Evolutionary conservation across 2,797 vertebrate genomes (phyloP).

Genomic region (Myioborus miniatus): DNA sequence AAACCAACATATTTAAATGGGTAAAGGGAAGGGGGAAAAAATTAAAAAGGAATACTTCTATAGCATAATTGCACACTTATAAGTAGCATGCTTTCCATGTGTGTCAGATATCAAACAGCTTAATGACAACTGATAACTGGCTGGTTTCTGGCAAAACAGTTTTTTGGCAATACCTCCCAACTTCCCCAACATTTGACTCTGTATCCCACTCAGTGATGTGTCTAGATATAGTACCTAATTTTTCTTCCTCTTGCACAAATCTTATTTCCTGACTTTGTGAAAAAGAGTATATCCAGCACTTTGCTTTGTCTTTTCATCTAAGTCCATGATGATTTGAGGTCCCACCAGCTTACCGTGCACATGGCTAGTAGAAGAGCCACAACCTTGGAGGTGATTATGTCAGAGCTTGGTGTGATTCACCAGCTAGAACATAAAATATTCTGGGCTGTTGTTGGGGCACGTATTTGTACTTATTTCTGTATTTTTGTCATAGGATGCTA

Average conservation of each 20-base stretch:
- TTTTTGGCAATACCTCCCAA: neutral
- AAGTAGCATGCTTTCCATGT: conserved; percentile 44
- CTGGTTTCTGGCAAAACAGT: conserved; percentile 34
- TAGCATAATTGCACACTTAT: conserved; percentile 11
- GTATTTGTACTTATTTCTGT: rapidly evolving
- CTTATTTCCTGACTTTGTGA: neutral
- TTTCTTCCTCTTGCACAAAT: neutral
- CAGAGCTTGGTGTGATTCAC: neutral
- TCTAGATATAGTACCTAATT: neutral
- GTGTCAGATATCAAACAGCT: conserved; percentile 41
- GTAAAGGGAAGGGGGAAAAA: neutral
- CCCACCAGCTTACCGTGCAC: neutral
- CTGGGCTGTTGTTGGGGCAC: neutral
- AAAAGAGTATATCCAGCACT: neutral
- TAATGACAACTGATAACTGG: conserved; percentile 67
- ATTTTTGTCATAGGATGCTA: neutral
- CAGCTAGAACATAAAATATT: neutral
- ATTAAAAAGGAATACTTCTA: neutral
- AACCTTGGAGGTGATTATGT: neutral
- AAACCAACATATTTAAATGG: neutral
- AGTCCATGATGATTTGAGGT: neutral
- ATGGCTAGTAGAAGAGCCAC: neutral
- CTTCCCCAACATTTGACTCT: neutral
- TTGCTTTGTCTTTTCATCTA: neutral
- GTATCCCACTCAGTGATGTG: neutral